These are phyloP conservation scores for Calycopis cecrops DNA, from an alignment of 1,140 invertebrate species.

Conservation along the genomic window DNA sequence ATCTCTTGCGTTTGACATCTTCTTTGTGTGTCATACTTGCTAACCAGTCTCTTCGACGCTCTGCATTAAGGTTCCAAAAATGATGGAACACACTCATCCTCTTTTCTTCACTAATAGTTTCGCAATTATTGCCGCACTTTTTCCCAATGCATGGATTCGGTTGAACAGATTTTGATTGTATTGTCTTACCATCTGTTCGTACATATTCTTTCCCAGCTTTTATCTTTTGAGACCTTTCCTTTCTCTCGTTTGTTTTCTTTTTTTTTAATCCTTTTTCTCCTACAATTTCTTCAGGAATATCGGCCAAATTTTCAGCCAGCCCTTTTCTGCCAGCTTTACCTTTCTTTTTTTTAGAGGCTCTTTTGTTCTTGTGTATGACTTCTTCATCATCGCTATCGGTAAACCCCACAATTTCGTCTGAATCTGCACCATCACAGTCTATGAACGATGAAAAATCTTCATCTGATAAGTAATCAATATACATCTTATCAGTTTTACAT, in stretches of 20 bases:
- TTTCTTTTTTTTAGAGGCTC: too few species aligned
- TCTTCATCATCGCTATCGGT: too few species aligned
- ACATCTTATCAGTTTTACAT: too few species aligned
- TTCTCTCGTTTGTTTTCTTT: slow-evolving; percentile 6
- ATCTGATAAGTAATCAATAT: too few species aligned
- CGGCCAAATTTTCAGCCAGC: too few species aligned
- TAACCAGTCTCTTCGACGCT: slow-evolving; percentile 15
- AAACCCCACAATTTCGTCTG: too few species aligned
- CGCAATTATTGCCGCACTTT: too few species aligned
- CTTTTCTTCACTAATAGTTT: slow-evolving; percentile 10
- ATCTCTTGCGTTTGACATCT: slow-evolving; percentile 15
- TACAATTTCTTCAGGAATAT: too few species aligned
- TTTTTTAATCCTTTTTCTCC: neutral
- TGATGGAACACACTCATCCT: slow-evolving; percentile 4
- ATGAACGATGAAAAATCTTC: too few species aligned
- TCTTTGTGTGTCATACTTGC: slow-evolving; percentile 13
- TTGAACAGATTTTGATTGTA: slow-evolving; percentile 13
- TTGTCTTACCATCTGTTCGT: slow-evolving; percentile 5
- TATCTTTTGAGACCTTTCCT: slow-evolving; percentile 8
- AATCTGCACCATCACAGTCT: too few species aligned
- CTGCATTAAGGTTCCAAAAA: slow-evolving; percentile 13
- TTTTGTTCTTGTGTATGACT: too few species aligned
- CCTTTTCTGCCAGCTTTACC: too few species aligned
- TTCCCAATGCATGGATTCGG: slow-evolving; percentile 17
- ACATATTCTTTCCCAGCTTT: slow-evolving; percentile 10